These are phyloP conservation scores for Amphilophus citrinellus DNA, from an alignment of 2,113 vertebrate genomes.

Conservation along the genomic window DNA sequence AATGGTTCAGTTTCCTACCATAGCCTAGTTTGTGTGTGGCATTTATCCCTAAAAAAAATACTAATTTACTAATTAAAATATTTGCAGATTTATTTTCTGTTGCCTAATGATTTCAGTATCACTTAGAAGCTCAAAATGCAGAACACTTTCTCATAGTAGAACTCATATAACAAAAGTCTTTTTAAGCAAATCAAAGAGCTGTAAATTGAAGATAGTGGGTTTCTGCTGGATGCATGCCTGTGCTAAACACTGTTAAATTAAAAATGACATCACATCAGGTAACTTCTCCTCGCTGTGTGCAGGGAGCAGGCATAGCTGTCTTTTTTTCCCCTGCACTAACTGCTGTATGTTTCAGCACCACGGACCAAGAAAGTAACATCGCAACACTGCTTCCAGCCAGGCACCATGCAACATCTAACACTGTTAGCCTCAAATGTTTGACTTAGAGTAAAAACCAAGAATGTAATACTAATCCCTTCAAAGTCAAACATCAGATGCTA, in stretches of 20 bases:
- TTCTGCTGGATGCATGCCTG: not conserved
- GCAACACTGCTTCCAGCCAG: not conserved
- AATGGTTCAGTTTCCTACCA: not conserved
- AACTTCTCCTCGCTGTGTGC: not conserved
- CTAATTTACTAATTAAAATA: constrained; percentile 11
- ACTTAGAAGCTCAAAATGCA: not conserved
- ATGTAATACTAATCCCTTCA: constrained; percentile 4
- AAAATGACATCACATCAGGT: not conserved
- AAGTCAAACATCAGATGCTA: constrained; percentile 10
- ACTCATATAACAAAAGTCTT: not conserved
- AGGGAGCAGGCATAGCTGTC: constrained; percentile 2
- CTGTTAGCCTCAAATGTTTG: not conserved
- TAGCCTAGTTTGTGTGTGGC: not conserved
- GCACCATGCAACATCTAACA: not conserved
- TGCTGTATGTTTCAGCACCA: constrained; percentile 54
- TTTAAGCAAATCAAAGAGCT: not conserved
- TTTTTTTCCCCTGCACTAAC: not conserved
- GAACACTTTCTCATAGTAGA: not conserved
- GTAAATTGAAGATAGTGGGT: not conserved
- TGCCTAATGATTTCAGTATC: not conserved
- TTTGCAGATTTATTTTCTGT: not conserved
- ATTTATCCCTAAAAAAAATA: not conserved
- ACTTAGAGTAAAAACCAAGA: constrained; percentile 5
- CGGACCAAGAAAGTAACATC: constrained; percentile 32
- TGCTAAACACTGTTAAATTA: not conserved